These are phyloP conservation scores for Micoletzkya japonica DNA, from an alignment of 2,888 invertebrate genomes.

Conservation along the genomic window DNA sequence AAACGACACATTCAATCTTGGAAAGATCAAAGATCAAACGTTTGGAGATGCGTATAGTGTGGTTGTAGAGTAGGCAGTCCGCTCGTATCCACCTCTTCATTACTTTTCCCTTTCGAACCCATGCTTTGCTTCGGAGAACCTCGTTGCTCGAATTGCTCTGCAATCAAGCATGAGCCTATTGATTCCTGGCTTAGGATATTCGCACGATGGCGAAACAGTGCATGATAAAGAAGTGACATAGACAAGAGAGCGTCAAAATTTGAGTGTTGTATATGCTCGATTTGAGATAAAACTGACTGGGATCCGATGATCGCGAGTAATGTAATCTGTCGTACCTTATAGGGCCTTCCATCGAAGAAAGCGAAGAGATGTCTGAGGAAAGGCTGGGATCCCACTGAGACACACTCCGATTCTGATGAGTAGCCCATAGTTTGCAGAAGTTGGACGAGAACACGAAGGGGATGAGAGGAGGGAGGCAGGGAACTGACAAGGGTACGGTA, in stretches of 20 bases:
- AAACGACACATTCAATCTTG: not conserved
- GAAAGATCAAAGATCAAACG: conserved; percentile 29
- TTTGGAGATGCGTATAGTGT: conserved; percentile 40
- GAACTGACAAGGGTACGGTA: not conserved
- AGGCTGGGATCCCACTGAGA: conserved; percentile 15
- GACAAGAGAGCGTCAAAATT: too few relatives aligned
- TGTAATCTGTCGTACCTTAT: conserved; percentile 10
- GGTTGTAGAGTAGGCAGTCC: conserved; percentile 42
- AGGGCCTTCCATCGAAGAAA: conserved; percentile 25
- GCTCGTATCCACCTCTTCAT: conserved; percentile 41
- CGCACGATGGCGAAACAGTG: too few relatives aligned
- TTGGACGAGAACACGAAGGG: conserved; percentile 16
- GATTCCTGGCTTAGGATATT: not conserved
- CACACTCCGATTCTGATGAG: conserved; percentile 11
- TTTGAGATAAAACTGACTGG: too few relatives aligned
- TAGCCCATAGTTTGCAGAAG: conserved; percentile 21
- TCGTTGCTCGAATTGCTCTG: conserved; percentile 24
- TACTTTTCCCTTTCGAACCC: conserved; percentile 39
- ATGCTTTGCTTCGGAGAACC: conserved; percentile 39
- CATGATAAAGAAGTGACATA: too few relatives aligned
- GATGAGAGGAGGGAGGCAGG: conserved; percentile 2
- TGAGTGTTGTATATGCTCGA: too few relatives aligned
- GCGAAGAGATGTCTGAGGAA: conserved; percentile 26
- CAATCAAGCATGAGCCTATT: not conserved
- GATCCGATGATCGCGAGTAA: too few relatives aligned